Conservation (phyloP, 1,140 invertebrate genomes). For the Parapsyche elsis region DNA sequence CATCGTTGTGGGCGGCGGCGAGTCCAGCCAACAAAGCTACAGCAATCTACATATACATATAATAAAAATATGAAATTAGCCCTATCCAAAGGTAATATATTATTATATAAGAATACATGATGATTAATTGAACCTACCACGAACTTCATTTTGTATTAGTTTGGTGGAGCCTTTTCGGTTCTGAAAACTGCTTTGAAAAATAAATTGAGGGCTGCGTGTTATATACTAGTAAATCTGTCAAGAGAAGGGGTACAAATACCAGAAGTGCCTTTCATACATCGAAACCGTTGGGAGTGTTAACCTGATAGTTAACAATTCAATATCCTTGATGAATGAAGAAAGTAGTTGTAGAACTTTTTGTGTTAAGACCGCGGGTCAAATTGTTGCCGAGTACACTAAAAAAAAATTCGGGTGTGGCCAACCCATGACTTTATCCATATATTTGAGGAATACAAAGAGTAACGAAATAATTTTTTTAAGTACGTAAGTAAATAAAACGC, state of each 20-base stretch:
- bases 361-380: neutral
- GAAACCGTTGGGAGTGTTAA: neutral
- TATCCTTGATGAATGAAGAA: conserved; percentile 23
- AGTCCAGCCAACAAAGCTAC: conserved; percentile 25
- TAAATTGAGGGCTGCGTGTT: neutral
- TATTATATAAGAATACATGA: no score
- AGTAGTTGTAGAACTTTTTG: neutral
- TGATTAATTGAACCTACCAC: neutral
- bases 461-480: no score
- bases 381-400: neutral
- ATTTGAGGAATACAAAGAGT: no score
- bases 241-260: neutral
- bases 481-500: no score
- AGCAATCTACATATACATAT: conserved; percentile 25
- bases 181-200: conserved; percentile 26
- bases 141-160: conserved; percentile 6
- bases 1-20: neutral
- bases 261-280: conserved; percentile 7
- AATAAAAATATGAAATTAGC: no score
- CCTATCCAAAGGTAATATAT: no score
- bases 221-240: conserved; percentile 11
- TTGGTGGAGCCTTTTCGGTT: neutral
- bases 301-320: conserved; percentile 5
- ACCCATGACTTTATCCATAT: no score
- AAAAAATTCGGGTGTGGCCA: no score